Base-by-base conservation (phyloP, 2,797 vertebrate species). In the Artibeus jamaicensis region DNA sequence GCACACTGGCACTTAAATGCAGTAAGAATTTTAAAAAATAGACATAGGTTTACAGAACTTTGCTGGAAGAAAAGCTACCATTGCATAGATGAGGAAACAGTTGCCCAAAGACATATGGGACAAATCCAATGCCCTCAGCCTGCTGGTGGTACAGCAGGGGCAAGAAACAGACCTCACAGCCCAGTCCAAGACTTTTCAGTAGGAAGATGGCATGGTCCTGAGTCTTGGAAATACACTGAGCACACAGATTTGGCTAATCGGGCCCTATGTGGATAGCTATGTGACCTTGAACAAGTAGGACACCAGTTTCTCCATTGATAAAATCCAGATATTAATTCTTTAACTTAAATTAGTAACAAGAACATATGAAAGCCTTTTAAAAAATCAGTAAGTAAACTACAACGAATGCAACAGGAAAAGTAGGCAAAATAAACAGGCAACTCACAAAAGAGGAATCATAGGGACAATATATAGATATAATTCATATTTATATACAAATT, bases 211-310 rank as follows among this genome's bases (percentile, higher is more conserved):
- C 1, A 0, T 9, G n/a, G 34, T 19, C 39, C 57, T 59, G 29
- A 14, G 22, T 3, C 46, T 26, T 29, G 32, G 26, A 6, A n/a
- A 39, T 5, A 65, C 1, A 34, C 71, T 3, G 0, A 6, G 57
- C 39, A 55, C 53, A 55, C 53, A 22, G 53, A 9, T 55, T 55
- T 55, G 53, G 21, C 53, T 48, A 39, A 7, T 39, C 42, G 11
- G 34, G 37, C 34, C 81, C n/a, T 34, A 34, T 0, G 0, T 16
- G 15, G 39, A 34, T 12, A 46, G 9, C 82, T 48, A 2, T 4
- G 0, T 10, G 22, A 67, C 15, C 62, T 44, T 11, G 42, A 50
- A 5, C 83, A 91, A 29, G 5, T 74, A 37, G 9, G 55, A 65
- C 6, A 32, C 48, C 46, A 1, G 37, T 53, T 82, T 86, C 67